Percentiles rank a stretch among this genome's conserved stretches.
These are phyloP conservation scores for Geotrupes spiniger DNA, from an alignment of 2,888 invertebrate species.

Conservation along the genomic window DNA sequence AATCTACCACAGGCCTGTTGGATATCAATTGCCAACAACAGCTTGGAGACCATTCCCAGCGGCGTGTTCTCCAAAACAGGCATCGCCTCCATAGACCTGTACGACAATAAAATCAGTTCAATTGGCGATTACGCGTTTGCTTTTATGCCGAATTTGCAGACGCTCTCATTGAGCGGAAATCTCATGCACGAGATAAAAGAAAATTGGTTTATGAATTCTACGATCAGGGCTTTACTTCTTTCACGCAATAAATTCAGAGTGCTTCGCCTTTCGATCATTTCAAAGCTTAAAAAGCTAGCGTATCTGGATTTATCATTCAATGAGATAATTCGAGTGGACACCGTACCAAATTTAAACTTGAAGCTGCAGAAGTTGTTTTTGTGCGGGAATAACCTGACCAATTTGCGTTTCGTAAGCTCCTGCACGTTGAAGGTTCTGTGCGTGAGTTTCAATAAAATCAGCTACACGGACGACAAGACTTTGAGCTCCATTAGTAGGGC, in stretches of 20 bases:
- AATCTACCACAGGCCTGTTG: slow-evolving; percentile 5
- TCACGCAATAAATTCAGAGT: slow-evolving; percentile 5
- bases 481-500: not conserved
- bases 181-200: not conserved
- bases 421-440: slow-evolving; percentile 6
- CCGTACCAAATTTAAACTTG: too few species aligned
- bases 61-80: slow-evolving; percentile 1
- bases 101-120: slow-evolving; percentile 3
- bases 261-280: not conserved
- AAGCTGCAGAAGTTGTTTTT: too few species aligned
- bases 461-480: slow-evolving; percentile 1
- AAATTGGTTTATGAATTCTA: slow-evolving; percentile 7
- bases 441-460: slow-evolving; percentile 15
- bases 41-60: slow-evolving; percentile 1
- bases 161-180: slow-evolving; percentile 5
- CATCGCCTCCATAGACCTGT: slow-evolving; percentile 4
- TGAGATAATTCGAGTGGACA: too few species aligned
- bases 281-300: too few species aligned
- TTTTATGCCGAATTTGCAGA: not conserved
- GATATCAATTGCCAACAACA: slow-evolving; percentile 10
- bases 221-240: not conserved
- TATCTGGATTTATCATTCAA: too few species aligned
- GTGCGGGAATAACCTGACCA: slow-evolving; percentile 10
- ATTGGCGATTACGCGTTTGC: slow-evolving; percentile 8
- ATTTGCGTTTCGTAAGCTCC: slow-evolving; percentile 9